Base-by-base conservation (phyloP, 2,113 vertebrate genomes). In the Coryphaenoides rupestris region DNA sequence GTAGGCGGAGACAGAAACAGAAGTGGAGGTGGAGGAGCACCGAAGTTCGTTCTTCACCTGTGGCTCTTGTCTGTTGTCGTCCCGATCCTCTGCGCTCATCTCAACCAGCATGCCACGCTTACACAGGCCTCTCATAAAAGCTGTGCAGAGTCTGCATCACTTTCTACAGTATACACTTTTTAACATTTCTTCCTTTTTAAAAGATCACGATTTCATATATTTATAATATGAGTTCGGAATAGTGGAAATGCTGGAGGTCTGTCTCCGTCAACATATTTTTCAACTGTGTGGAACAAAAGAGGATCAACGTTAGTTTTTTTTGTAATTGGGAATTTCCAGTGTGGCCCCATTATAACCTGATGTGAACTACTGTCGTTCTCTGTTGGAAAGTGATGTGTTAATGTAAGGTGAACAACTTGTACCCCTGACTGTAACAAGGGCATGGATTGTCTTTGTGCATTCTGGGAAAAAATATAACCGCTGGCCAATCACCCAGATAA, bases 41-140 rank as follows among this genome's bases (percentile, higher is more conserved):
- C 55, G 69, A 70, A 54, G 61, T 72, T 55, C 66, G 68, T 46
- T 72, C 68, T 69, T 74, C 68, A 49, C 75, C 62, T 26, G 60
- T 70, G 54, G 62, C 63, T 62, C 60, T 79, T 76, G 60, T 84
- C 60, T 75, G 71, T 84, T 79, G 67, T 82, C 71, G 65, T 80
- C 65, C 72, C 68, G 73, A 80, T 79, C 65, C 77, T 65, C 76
- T 78, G 63, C 66, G 58, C 22, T 72, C 47, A 55, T 65, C 76
- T 57, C 72, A 60, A 81, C 73, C 68, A 70, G 76, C 69, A 76
- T n/a, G 65, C 68, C 58, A 16, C 13, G 40, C 13, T 45, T 60
- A 62, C 6, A 26, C 24, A 6, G 24, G 24, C 24, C 24, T 83
- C 69, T 75, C 70, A n/a, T n/a, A n/a, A n/a, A n/a, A n/a, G n/a